These are phyloP conservation scores for Betta splendens DNA, from an alignment of 2,797 vertebrate species.

Conservation along the genomic window DNA sequence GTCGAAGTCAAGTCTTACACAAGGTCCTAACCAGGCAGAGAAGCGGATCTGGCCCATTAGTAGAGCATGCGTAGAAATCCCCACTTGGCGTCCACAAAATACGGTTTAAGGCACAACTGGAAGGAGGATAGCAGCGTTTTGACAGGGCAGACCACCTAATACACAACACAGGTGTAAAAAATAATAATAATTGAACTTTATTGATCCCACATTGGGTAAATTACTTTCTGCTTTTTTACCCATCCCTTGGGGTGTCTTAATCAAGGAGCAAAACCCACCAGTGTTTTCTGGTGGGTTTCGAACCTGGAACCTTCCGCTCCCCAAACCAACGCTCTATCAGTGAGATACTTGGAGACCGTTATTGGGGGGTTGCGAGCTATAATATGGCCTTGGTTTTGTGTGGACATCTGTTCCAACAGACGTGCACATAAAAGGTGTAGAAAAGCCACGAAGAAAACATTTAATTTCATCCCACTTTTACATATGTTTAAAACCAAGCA, in stretches of 20 bases:
- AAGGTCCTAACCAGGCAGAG: not conserved
- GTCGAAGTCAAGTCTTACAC: not conserved
- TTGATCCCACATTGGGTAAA: too few species aligned
- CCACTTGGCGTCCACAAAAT: slow-evolving; percentile 4
- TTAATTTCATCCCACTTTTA: not conserved
- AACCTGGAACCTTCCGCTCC: too few species aligned
- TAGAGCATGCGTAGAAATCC: slow-evolving; percentile 4
- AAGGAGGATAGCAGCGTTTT: slow-evolving; percentile 3
- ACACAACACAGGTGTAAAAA: too few species aligned
- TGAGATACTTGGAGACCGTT: too few species aligned
- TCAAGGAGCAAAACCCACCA: too few species aligned
- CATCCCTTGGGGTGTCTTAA: too few species aligned
- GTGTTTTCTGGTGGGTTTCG: too few species aligned
- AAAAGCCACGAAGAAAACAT: not conserved
- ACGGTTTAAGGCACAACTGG: slow-evolving; percentile 8
- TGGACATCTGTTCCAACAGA: not conserved
- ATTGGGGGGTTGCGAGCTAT: too few species aligned
- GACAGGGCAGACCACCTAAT: too few species aligned
- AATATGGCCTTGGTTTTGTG: slow-evolving; percentile 3
- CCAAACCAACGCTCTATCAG: too few species aligned
- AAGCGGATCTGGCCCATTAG: slow-evolving; percentile 10
- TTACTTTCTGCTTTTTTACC: too few species aligned
- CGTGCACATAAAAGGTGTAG: not conserved
- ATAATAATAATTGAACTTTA: too few species aligned
- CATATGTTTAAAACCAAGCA: not conserved